These are phyloP conservation scores for Drepana arcuata DNA, from an alignment of 1,140 invertebrate genomes.

Conservation along the genomic window DNA sequence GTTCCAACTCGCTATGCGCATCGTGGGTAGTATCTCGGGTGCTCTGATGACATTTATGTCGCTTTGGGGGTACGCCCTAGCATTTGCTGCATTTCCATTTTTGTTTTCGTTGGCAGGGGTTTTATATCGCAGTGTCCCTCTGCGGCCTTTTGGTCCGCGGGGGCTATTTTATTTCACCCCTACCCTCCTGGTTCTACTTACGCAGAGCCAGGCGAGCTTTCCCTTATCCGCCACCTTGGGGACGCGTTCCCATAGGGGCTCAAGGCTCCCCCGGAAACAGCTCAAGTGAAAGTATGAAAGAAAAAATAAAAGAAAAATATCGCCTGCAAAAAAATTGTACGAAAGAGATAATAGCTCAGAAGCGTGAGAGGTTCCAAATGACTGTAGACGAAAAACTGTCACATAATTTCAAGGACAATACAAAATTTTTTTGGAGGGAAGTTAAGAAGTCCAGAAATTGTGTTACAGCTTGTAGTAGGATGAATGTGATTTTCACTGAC, in stretches of 20 bases:
- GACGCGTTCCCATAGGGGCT: neutral
- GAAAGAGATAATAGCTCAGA: no score
- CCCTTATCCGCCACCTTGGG: neutral
- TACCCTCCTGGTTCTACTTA: neutral
- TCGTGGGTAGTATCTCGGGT: neutral
- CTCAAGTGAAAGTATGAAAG: no score
- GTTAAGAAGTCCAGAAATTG: no score
- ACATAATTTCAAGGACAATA: no score
- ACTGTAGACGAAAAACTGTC: no score
- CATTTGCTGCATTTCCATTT: neutral
- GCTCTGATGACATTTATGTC: neutral
- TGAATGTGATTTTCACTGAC: no score
- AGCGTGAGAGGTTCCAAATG: no score
- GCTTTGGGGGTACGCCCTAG: neutral
- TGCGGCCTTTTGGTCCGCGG: conserved; percentile 16
- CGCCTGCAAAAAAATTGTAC: no score
- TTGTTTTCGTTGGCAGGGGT: conserved; percentile 1
- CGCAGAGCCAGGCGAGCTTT: no score
- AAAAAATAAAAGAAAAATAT: no score
- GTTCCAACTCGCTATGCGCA: conserved; percentile 10
- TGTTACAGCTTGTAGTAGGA: no score
- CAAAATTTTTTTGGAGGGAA: no score
- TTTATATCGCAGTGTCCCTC: conserved; percentile 13
- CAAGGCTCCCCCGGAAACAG: neutral
- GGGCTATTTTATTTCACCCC: conserved; percentile 1